Base-by-base conservation (phyloP, 2,888 invertebrate genomes). In the Trichopria drosophilae region DNA sequence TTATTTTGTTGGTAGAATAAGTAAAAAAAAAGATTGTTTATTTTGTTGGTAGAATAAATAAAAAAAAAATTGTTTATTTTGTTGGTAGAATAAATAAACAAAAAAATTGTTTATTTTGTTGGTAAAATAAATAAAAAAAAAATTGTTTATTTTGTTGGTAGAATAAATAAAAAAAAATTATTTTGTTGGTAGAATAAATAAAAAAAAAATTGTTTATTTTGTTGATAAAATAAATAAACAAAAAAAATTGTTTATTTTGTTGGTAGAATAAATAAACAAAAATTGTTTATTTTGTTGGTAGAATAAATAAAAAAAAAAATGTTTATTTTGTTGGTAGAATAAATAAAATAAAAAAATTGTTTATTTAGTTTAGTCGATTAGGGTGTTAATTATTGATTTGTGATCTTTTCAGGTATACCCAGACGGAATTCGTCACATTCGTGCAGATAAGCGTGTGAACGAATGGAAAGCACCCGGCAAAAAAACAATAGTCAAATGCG, bases 401-500 rank as follows among this genome's bases (percentile, higher is more conserved):
- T 46, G 15, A 7, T 1, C 31, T n/a, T 60, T 70, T 32, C 67
- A 88, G 87, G 85, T 98, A 10, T 99, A 99, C 77, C 97, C 98
- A 0, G 97, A 97, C 73, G 99, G 99, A 44, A 98, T 99, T 68
- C 85, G 98, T 55, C 99, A 99, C 73, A 99, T 99, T 68, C 85
- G 97, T 49, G 90, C 97, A 0, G 98, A 99, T 76, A 95, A 96
- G 73, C 86, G 98, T 76, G 96, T 99, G 3, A 98, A 98, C 68
- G 98, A 99, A 76, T 99, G 99, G 99, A 95, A 97, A 74, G 93
- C 95, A 0, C 97, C 97, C 0, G 96, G 95, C 16, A 97, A 97
- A 76, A 94, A 96, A 67, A 90, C 90, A 0, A 99, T 99, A 51
- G 90, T 94, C 0, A 93, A 93, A 75, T 99, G 98, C 77, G 98